Evolutionary conservation across 2,113 vertebrate genomes (phyloP), one percentile per base, ranked within the genome.

Genomic region (Misgurnus anguillicaudatus): DNA sequence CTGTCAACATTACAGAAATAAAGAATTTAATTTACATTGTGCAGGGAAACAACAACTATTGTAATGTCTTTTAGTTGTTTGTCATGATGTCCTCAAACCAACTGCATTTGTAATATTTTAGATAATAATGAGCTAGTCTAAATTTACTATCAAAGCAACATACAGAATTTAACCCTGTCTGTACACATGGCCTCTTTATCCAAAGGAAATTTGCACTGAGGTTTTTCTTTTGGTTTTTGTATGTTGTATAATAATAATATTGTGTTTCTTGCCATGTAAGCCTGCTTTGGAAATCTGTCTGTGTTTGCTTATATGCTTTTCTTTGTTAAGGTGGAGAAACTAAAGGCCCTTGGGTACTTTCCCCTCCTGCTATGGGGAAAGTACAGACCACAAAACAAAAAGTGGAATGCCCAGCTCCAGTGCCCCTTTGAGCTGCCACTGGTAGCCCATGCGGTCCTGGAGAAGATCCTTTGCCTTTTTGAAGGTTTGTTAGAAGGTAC

Each of bases 311-410:
- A 31, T 31, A 31, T 31, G 24, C 24, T 31, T 31, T 31, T 31
- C 24, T 31, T 31, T 31, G 24, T 65, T 64, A 39, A 65, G 63
- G 63, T 65, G 63, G 62, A 41, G 17, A 65, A 64, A 41, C 38
- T 64, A 17, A 64, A 64, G 36, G 38, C 38, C 16, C 38, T 41
- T n/a, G 62, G 62, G 16, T 64, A 64, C 62, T 64, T 64, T 39
- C 62, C 62, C 36, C 62, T 64, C 36, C 36, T 64, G 36, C 7
- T 64, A 14, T 64, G 36, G 36, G 62, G 36, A 64, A 64, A 41
- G 36, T 64, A 64, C 16, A 17, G 36, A 2, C 62, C 62, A 1
- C 62, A 64, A 41, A 41, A 9, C 2, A 64, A 64, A 64, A 64
- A 41, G 36, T 64, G 62, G 62, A 64, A 4, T 1, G 36, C 6